phyloP scores from a whole-genome alignment of 2,797 vertebrate genomes.

The Acrocephalus scirpaceus region DNA sequence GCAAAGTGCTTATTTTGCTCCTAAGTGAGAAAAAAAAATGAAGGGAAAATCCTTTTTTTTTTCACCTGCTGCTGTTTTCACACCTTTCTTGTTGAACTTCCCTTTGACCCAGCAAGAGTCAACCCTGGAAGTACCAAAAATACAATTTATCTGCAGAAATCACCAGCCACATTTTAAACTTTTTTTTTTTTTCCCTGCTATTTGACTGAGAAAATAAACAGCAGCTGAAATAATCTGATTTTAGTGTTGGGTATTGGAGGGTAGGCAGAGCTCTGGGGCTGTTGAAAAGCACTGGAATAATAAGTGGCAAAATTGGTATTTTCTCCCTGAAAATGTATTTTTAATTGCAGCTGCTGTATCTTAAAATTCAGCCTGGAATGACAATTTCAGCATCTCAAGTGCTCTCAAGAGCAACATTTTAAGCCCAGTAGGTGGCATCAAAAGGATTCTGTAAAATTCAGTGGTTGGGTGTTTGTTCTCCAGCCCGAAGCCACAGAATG shows the following conservation, averaged over 20 bases:
- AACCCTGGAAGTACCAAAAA: neutral
- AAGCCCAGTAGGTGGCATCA: conserved; percentile 57
- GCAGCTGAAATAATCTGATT: neutral
- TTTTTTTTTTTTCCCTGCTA: rapidly evolving
- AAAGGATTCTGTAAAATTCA: neutral
- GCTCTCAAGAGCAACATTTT: neutral
- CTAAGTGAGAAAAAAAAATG: neutral
- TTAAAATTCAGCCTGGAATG: neutral
- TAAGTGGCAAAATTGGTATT: neutral
- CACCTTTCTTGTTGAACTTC: neutral
- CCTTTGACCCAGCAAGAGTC: neutral
- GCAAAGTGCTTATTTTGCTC: neutral
- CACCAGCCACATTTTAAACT: neutral
- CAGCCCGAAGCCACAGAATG: neutral
- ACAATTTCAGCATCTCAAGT: neutral
- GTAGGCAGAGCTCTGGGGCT: neutral
- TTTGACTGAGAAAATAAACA: neutral
- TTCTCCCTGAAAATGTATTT: neutral
- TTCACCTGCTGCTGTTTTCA: neutral
- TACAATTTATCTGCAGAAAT: neutral
- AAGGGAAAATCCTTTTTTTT: neutral
- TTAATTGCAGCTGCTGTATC: neutral
- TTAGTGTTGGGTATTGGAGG: neutral
- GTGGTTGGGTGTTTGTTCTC: neutral
- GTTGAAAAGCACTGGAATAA: neutral